Conservation (phyloP, 1,140 invertebrate genomes). For the Hermetia illucens region DNA sequence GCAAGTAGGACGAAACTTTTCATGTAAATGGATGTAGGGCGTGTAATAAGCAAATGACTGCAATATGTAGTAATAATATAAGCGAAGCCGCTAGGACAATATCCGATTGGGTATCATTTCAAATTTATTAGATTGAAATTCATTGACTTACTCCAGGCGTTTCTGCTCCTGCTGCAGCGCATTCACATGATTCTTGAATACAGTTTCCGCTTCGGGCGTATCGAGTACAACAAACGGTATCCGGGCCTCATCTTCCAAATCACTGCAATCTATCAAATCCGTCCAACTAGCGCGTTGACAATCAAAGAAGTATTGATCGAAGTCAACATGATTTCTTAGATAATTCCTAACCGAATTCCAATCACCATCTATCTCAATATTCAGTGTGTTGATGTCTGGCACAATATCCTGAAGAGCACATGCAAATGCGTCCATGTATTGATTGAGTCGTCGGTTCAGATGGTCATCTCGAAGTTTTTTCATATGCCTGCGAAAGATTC, state of each 20-base stretch:
- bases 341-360: constrained; percentile 75
- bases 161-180: constrained; percentile 80
- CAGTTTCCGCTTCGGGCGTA: constrained; percentile 77
- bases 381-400: constrained; percentile 61
- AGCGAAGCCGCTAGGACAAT: background rate
- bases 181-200: constrained; percentile 83
- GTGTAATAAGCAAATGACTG: background rate
- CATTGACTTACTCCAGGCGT: constrained; percentile 65
- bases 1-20: background rate
- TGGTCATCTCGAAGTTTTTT: constrained; percentile 78
- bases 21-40: background rate
- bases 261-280: constrained; percentile 40
- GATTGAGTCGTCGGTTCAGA: constrained; percentile 60
- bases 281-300: constrained; percentile 67
- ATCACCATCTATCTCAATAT: constrained; percentile 44
- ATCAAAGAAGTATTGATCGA: constrained; percentile 81
- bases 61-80: background rate
- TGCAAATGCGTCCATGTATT: constrained; percentile 68
- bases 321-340: constrained; percentile 75
- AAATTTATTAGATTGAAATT: constrained; percentile 1
- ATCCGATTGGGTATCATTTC: background rate
- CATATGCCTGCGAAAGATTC: constrained; percentile 66
- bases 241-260: constrained; percentile 52
- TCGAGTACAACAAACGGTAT: constrained; percentile 87
- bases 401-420: constrained; percentile 68